Conservation (phyloP, 2,797 vertebrate species). For the Anguilla megastoma region DNA sequence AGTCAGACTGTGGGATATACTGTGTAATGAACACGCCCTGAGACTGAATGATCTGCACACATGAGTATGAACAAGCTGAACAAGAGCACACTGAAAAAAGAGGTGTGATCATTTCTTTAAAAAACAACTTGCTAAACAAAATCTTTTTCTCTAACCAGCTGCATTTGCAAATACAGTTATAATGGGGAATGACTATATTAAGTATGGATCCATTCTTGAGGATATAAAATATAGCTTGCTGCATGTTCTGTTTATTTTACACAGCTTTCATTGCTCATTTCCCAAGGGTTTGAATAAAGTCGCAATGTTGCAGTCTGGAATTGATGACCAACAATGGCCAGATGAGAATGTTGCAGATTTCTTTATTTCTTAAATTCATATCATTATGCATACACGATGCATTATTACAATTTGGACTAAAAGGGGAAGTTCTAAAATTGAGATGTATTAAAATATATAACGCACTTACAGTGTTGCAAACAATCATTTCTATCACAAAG, state of each 20-base stretch:
- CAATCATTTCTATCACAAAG: not conserved
- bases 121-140: not conserved
- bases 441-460: not conserved
- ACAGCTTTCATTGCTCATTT: not conserved
- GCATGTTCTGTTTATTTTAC: not conserved
- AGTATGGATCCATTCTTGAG: not conserved
- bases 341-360: too few relatives aligned
- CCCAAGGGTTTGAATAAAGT: not conserved
- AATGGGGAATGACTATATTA: too few relatives aligned
- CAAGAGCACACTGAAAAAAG: too few relatives aligned
- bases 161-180: not conserved
- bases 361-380: not conserved
- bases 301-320: not conserved
- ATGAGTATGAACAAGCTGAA: too few relatives aligned
- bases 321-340: too few relatives aligned
- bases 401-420: not conserved
- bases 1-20: too few relatives aligned
- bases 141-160: not conserved
- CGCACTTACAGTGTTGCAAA: not conserved
- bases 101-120: not conserved
- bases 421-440: not conserved
- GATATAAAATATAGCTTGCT: not conserved
- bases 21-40: too few relatives aligned
- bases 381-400: not conserved
- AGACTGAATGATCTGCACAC: too few relatives aligned